These are phyloP conservation scores for Sycobia sp. DNA, from an alignment of 1,140 invertebrate genomes.

Conservation along the genomic window DNA sequence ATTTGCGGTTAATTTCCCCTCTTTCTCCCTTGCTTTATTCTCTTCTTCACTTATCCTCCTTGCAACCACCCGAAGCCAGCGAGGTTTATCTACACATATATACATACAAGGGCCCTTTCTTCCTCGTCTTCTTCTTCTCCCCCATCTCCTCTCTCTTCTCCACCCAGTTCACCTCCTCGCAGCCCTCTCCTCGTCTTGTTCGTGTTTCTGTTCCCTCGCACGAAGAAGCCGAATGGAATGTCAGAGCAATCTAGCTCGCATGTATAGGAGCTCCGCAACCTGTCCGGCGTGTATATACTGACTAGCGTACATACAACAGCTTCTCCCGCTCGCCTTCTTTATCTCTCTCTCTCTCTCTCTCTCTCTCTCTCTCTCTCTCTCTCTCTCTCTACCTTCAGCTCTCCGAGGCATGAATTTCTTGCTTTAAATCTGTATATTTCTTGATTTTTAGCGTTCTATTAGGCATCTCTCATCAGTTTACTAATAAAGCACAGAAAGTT, in stretches of 20 bases:
- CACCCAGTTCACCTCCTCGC: conserved; percentile 15
- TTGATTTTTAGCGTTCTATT: conserved; percentile 24
- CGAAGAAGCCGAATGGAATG: conserved; percentile 49
- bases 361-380: no score
- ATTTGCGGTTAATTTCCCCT: conserved; percentile 31
- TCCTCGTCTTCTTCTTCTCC: conserved; percentile 24
- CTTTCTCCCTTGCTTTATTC: conserved; percentile 3
- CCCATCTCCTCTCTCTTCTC: conserved; percentile 4
- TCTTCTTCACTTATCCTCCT: conserved; percentile 5
- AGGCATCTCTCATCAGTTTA: conserved; percentile 15
- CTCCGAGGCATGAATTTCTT: conserved; percentile 28
- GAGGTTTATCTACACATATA: conserved; percentile 7
- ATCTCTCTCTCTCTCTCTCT: no score
- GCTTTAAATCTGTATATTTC: conserved; percentile 23
- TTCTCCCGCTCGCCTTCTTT: conserved; percentile 7
- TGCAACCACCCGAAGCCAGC: not conserved
- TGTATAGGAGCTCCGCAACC: conserved; percentile 43
- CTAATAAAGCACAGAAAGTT: no score
- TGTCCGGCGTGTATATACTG: conserved; percentile 47
- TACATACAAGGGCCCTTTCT: conserved; percentile 12
- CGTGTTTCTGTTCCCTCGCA: conserved; percentile 35
- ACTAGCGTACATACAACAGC: conserved; percentile 15
- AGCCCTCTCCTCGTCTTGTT: conserved; percentile 6
- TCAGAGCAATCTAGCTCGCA: conserved; percentile 36
- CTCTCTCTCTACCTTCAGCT: no score